phyloP scores from a whole-genome alignment of 2,113 vertebrate species.

The Castor canadensis region DNA sequence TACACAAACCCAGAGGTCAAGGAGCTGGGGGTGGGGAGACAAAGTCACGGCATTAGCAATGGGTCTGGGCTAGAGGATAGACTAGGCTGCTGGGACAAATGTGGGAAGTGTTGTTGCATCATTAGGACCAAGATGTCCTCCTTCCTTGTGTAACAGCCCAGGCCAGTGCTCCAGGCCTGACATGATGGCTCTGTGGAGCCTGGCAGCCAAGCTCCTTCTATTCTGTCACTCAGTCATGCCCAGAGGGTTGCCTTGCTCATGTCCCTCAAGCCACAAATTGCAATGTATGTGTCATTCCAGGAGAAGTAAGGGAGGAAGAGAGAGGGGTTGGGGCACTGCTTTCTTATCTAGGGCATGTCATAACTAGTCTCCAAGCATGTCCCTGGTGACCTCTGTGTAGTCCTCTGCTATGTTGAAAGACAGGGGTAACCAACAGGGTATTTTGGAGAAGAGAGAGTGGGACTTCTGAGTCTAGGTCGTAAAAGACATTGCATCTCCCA shows the following conservation, averaged over 20 bases:
- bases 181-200: background rate
- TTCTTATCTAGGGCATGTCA: background rate
- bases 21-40: background rate
- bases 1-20: background rate
- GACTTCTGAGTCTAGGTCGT: background rate
- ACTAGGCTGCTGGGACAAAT: background rate
- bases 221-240: background rate
- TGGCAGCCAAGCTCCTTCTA: background rate
- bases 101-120: accelerated
- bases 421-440: background rate
- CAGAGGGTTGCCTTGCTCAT: background rate
- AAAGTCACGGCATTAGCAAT: background rate
- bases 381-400: background rate
- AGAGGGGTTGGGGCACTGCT: background rate
- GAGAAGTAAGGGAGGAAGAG: background rate
- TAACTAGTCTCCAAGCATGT: background rate
- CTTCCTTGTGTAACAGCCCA: background rate
- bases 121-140: background rate
- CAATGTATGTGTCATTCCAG: background rate
- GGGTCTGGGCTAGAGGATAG: background rate
- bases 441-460: background rate
- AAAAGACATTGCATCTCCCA: accelerated
- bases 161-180: background rate
- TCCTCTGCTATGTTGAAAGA: background rate
- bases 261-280: background rate